phyloP scores from a whole-genome alignment of 2,888 invertebrate genomes.

The Clanis bilineata region DNA sequence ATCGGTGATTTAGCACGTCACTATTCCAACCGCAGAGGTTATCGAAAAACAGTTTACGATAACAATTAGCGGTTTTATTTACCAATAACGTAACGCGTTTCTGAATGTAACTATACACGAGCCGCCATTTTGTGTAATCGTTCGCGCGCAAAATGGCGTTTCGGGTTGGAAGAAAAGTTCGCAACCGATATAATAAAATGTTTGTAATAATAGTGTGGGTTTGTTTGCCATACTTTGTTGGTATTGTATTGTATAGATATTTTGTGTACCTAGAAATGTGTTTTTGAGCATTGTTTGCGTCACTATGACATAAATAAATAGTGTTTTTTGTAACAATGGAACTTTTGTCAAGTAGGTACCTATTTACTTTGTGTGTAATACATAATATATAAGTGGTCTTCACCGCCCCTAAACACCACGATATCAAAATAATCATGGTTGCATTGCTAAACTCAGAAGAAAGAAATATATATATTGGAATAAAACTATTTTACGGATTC shows the following conservation, averaged over 20 bases:
- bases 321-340: no score
- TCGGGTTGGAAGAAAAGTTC: slow-evolving; percentile 45
- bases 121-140: slow-evolving; percentile 68
- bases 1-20: slow-evolving; percentile 22
- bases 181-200: slow-evolving; percentile 50
- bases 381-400: no score
- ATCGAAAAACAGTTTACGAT: slow-evolving; percentile 33
- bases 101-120: slow-evolving; percentile 33
- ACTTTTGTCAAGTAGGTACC: no score
- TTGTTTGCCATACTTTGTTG: slow-evolving; percentile 29
- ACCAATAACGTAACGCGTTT: slow-evolving; percentile 45
- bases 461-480: no score
- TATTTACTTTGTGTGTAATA: no score
- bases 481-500: no score
- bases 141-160: slow-evolving; percentile 65
- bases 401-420: no score
- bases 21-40: slow-evolving; percentile 35
- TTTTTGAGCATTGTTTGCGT: not conserved
- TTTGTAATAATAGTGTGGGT: slow-evolving; percentile 30
- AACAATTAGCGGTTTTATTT: slow-evolving; percentile 66
- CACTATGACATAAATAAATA: no score
- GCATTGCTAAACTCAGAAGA: no score
- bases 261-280: slow-evolving; percentile 13
- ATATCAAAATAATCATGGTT: no score
- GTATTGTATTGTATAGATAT: slow-evolving; percentile 24